Percentiles rank a stretch among this genome's conserved stretches.
These are phyloP conservation scores for Tokudaia tokunoshimensis DNA, from an alignment of 2,797 vertebrate genomes.

Conservation along the genomic window DNA sequence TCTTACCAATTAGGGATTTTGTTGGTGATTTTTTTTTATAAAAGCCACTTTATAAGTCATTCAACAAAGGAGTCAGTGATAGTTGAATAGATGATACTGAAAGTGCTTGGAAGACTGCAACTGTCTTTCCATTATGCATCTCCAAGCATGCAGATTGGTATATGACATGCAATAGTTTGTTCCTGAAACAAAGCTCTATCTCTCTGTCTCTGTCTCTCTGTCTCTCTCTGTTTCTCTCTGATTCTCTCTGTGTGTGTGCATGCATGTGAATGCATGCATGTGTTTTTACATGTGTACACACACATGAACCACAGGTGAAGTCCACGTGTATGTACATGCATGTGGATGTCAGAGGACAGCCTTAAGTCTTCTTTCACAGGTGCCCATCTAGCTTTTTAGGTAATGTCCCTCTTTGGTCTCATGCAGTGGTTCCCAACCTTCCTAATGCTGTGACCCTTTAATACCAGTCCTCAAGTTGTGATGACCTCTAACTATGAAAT, in stretches of 20 bases:
- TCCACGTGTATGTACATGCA: neutral
- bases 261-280: no score
- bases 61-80: slow-evolving; percentile 11
- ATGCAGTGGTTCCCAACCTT: neutral
- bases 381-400: no score
- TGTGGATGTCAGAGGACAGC: neutral
- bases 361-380: neutral
- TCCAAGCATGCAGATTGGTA: neutral
- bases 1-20: neutral
- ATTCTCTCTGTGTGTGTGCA: neutral
- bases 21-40: slow-evolving; percentile 52
- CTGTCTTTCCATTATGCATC: neutral
- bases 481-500: neutral
- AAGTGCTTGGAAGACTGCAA: neutral
- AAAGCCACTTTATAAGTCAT: slow-evolving; percentile 2
- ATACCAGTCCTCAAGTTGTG: neutral
- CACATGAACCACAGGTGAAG: neutral
- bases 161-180: neutral
- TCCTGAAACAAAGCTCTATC: neutral
- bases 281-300: neutral
- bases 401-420: neutral
- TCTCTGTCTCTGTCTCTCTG: neutral
- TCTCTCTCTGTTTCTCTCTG: neutral
- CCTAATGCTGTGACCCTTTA: neutral
- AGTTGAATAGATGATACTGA: neutral